A percentile compares a stretch with the other conserved stretches of the same genome.
Conservation (phyloP, 2,888 invertebrate species). For the Apotomis turbidana region DNA sequence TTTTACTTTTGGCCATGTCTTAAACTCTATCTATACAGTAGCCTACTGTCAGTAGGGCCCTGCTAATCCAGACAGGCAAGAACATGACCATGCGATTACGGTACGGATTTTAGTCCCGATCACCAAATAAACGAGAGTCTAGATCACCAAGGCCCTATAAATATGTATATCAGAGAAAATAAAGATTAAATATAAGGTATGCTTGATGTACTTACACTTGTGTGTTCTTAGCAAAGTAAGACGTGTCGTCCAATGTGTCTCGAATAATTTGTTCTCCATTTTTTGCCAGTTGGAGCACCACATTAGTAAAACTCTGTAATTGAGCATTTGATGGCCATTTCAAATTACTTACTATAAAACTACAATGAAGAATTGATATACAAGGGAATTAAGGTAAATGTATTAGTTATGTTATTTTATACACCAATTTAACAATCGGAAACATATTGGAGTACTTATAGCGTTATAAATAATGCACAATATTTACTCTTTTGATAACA, state of each 20-base stretch:
- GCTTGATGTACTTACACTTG: conserved; percentile 77
- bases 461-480: conserved; percentile 34
- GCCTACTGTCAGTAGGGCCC: too few relatives aligned
- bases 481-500: conserved; percentile 84
- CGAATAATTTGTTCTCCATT: conserved; percentile 76
- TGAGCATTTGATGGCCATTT: conserved; percentile 7
- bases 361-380: not conserved
- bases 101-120: too few relatives aligned
- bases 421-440: not conserved
- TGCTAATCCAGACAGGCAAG: too few relatives aligned
- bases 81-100: too few relatives aligned
- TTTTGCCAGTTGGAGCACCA: conserved; percentile 78
- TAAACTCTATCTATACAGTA: too few relatives aligned
- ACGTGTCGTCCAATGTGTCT: conserved; percentile 79
- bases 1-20: too few relatives aligned
- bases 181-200: too few relatives aligned
- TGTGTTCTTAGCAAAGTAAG: conserved; percentile 82
- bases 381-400: not conserved
- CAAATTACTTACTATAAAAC: not conserved
- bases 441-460: conserved; percentile 9
- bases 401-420: not conserved
- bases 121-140: too few relatives aligned
- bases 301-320: conserved; percentile 84
- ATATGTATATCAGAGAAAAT: not conserved
- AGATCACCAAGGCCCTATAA: too few relatives aligned